These are phyloP conservation scores for Perizoma flavofasciatum DNA, from an alignment of 2,888 invertebrate species.

Conservation along the genomic window DNA sequence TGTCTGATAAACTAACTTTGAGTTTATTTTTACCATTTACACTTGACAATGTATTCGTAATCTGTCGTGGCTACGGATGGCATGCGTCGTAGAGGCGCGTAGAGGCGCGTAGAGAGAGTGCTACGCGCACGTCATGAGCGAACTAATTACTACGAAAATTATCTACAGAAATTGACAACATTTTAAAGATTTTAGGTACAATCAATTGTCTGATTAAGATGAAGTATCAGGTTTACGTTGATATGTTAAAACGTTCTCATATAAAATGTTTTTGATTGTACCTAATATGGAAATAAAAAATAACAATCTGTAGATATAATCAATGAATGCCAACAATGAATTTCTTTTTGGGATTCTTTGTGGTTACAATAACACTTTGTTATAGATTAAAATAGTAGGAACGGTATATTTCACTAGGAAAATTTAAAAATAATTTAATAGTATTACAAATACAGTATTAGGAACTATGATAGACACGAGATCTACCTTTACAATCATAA, in stretches of 20 bases:
- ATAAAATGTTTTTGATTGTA: conserved; percentile 40
- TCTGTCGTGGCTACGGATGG: conserved; percentile 81
- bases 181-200: conserved; percentile 38
- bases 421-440: conserved; percentile 80
- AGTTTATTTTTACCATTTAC: conserved; percentile 86
- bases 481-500: conserved; percentile 78
- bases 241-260: background rate
- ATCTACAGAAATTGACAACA: conserved; percentile 39
- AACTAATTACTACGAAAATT: conserved; percentile 63
- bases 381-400: conserved; percentile 81
- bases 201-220: conserved; percentile 28
- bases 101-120: conserved; percentile 67
- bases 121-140: conserved; percentile 68
- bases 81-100: conserved; percentile 72
- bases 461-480: conserved; percentile 83
- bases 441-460: conserved; percentile 81
- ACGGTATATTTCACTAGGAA: conserved; percentile 83
- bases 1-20: conserved; percentile 85
- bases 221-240: background rate
- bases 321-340: conserved; percentile 51
- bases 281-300: conserved; percentile 48
- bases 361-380: conserved; percentile 68
- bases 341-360: conserved; percentile 50
- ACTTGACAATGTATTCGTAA: conserved; percentile 85
- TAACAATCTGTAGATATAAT: conserved; percentile 45